Conservation (phyloP, 2,888 invertebrate genomes). For the Oscheius onirici region DNA sequence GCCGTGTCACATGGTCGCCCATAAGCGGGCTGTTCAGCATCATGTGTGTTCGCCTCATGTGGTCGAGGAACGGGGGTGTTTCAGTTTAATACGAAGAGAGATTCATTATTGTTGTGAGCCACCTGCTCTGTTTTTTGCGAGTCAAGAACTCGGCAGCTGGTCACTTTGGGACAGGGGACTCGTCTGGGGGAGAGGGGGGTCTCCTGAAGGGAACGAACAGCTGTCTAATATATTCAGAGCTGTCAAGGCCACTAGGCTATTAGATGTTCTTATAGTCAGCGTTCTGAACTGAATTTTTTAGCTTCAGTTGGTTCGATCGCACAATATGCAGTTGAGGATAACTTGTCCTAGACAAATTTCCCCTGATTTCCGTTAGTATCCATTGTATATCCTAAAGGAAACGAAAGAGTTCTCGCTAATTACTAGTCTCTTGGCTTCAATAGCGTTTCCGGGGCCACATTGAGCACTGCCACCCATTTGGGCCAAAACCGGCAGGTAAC, state of each 20-base stretch:
- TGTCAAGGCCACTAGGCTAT: not conserved
- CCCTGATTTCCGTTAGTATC: too few relatives aligned
- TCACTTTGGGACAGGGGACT: not conserved
- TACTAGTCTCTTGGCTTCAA: not conserved
- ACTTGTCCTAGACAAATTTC: too few relatives aligned
- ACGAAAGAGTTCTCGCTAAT: too few relatives aligned
- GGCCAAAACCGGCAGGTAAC: not conserved
- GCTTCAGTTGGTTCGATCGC: not conserved
- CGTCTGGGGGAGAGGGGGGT: not conserved
- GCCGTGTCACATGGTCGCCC: not conserved
- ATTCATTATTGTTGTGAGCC: slow-evolving; percentile 4
- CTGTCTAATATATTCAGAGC: not conserved
- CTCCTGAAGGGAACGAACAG: not conserved
- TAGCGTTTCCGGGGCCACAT: slow-evolving; percentile 16
- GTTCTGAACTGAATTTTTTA: not conserved
- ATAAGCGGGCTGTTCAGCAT: not conserved
- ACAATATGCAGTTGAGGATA: not conserved
- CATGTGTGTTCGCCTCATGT: not conserved
- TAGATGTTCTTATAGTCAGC: not conserved
- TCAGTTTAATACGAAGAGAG: slow-evolving; percentile 6
- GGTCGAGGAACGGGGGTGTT: not conserved
- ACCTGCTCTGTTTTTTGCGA: slow-evolving; percentile 5
- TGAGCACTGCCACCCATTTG: slow-evolving; percentile 6
- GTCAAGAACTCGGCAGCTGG: not conserved
- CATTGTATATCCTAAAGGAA: too few relatives aligned